These are phyloP conservation scores for Agapornis roseicollis DNA, from an alignment of 2,113 vertebrate species.

Conservation along the genomic window DNA sequence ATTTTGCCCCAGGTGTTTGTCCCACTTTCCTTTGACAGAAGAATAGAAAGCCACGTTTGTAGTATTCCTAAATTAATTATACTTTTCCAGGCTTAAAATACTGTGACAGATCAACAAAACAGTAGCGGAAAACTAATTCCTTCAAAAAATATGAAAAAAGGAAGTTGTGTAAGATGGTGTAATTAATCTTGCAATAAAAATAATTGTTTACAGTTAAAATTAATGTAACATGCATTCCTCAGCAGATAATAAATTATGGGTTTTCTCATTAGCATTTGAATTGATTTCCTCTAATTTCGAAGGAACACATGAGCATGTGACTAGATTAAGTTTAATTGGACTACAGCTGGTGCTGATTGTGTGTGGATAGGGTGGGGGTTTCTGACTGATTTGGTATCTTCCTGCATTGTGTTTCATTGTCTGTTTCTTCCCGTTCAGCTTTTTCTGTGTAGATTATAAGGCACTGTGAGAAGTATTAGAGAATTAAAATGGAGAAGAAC, in stretches of 20 bases:
- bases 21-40: conserved; percentile 73
- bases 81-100: conserved; percentile 73
- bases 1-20: conserved; percentile 70
- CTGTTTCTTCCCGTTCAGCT: conserved; percentile 9
- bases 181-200: conserved; percentile 91
- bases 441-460: background rate
- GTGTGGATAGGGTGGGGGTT: conserved; percentile 61
- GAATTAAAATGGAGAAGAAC: background rate
- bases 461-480: background rate
- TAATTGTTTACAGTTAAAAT: conserved; percentile 91
- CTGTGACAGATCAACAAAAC: conserved; percentile 79
- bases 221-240: conserved; percentile 88
- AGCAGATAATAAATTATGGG: conserved; percentile 89
- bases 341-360: conserved; percentile 81
- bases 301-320: conserved; percentile 82
- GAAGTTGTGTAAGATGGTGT: conserved; percentile 81
- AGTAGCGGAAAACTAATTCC: conserved; percentile 76
- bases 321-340: conserved; percentile 88
- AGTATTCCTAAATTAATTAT: conserved; percentile 77
- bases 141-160: conserved; percentile 82
- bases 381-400: conserved; percentile 71
- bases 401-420: conserved; percentile 62
- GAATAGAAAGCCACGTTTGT: conserved; percentile 75
- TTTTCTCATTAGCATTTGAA: conserved; percentile 89
- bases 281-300: conserved; percentile 90